phyloP scores from a whole-genome alignment of 2,113 vertebrate genomes.

The Megaceryle torquata region DNA sequence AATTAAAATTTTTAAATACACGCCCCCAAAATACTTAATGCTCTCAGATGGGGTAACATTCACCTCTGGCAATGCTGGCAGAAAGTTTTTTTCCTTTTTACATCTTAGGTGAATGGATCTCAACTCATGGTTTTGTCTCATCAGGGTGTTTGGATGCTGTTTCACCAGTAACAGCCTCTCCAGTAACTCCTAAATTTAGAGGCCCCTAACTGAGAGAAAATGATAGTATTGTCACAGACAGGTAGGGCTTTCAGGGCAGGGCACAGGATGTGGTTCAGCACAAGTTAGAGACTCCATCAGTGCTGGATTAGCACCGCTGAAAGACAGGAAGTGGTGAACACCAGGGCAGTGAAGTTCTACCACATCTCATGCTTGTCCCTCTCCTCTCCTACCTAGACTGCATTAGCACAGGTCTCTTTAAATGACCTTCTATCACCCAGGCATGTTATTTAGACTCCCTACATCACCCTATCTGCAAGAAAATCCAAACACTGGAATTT shows the following conservation, averaged over 20 bases:
- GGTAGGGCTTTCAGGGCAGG: background rate
- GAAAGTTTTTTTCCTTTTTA: background rate
- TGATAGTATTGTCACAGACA: background rate
- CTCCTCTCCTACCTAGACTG: background rate
- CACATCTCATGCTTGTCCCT: background rate
- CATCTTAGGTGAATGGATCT: background rate
- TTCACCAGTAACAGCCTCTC: background rate
- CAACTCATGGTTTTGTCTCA: accelerated
- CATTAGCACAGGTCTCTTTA: background rate
- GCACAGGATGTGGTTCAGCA: background rate
- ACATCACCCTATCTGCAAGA: background rate
- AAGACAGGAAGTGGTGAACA: background rate
- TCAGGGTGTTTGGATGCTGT: background rate
- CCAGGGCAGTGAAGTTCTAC: background rate
- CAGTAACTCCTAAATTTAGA: background rate
- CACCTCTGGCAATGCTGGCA: background rate
- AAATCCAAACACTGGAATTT: background rate
- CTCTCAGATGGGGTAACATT: background rate
- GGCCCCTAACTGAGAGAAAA: background rate
- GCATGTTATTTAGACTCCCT: background rate
- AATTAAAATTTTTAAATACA: background rate
- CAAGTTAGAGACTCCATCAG: background rate
- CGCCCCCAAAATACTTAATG: background rate
- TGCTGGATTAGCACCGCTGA: background rate
- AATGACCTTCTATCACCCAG: background rate